Evolutionary conservation across 2,888 invertebrate genomes (phyloP), one percentile per base, ranked within the genome.

Genomic region (Callyntrura guangdongensis): DNA sequence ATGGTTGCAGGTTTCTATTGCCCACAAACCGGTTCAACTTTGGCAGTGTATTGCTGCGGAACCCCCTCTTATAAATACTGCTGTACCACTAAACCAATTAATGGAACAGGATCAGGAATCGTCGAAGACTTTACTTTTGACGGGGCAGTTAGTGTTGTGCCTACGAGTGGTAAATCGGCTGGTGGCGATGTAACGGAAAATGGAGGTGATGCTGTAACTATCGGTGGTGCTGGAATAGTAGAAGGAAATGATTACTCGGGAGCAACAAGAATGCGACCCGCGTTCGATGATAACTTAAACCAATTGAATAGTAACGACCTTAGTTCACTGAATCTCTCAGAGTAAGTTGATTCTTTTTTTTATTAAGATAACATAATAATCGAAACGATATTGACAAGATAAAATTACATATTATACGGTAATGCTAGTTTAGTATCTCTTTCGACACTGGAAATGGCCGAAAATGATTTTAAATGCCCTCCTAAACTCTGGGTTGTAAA

Each of bases 401-500:
- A 53, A 53, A 53, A 53, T 1, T 69, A 69, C 6, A 25, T 14
- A n/a, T 27, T 27, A 3, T 27, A 69, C 17, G 12, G n/a, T 25
- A 27, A 5, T 22, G 9, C 9, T 53, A 45, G n/a, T 22, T 22
- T 22, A 45, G n/a, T 22, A 11, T 59, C 27, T 59, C 11, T 81
- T 56, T 56, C 11, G 17, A 22, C 61, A 82, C 2, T 45, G 36
- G 3, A 82, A 64, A 47, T 64, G 22, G 12, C 56, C 53, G 14
- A 85, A 79, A 81, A 90, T 85, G 8, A 27, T 22, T 59, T 79
- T 59, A 61, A 92, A 92, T 0, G 90, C 92, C 47, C 85, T 96
- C 92, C 98, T 96, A 95, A 98, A 99, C 95, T 99, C 99, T 95
- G 98, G 96, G 95, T 99, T 99, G 95, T 98, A 99, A 94, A 98